Conservation (phyloP, 2,797 vertebrate genomes). For the Phataginus tricuspis region DNA sequence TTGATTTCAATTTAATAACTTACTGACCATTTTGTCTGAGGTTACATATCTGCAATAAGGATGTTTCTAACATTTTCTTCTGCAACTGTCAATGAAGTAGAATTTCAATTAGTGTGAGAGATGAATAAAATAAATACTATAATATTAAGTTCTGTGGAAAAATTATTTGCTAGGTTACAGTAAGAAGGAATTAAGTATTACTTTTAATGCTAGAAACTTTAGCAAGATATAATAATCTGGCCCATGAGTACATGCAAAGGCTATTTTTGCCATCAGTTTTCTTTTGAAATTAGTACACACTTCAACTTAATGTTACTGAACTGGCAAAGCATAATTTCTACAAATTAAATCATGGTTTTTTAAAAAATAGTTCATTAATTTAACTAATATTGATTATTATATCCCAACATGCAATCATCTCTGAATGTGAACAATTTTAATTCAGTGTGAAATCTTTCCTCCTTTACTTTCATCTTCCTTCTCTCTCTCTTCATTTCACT, state of each 20-base stretch:
- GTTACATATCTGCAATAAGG: neutral
- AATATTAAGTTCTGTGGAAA: neutral
- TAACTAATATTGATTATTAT: neutral
- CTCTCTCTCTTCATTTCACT: neutral
- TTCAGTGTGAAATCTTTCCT: neutral
- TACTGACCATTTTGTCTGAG: neutral
- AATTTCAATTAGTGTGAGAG: neutral
- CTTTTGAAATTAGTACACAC: neutral
- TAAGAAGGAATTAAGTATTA: neutral
- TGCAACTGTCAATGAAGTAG: neutral
- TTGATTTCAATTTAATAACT: slow-evolving; percentile 27
- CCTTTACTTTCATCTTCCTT: neutral
- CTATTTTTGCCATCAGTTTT: neutral
- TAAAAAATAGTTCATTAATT: neutral
- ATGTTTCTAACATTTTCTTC: neutral
- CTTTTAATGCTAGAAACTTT: neutral
- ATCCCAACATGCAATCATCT: neutral
- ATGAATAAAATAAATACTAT: neutral
- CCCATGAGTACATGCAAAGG: rapidly evolving
- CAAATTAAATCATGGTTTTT: neutral
- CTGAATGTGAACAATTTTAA: neutral
- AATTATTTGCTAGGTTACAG: neutral
- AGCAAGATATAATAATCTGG: neutral
- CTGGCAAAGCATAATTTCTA: neutral
- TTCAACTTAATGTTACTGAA: neutral